A percentile compares a stretch with the other conserved stretches of the same genome.
phyloP scores from a whole-genome alignment of 2,113 vertebrate species.

The Nothoprocta perdicaria region DNA sequence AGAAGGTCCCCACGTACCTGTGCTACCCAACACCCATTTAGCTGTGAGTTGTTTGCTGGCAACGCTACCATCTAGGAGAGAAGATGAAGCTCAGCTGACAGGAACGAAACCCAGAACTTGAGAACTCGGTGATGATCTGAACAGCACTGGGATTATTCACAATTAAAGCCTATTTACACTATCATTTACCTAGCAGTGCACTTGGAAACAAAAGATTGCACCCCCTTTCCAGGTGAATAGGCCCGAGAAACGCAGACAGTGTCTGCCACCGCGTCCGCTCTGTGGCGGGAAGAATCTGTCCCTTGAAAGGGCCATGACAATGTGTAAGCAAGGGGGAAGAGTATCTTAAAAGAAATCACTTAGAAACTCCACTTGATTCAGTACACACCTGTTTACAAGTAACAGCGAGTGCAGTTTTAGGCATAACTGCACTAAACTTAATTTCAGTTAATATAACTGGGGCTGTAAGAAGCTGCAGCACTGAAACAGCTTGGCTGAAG shows the following conservation, averaged over 20 bases:
- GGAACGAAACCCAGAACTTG: rapidly evolving
- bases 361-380: not conserved
- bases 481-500: not conserved
- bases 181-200: rapidly evolving
- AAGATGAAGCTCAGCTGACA: not conserved
- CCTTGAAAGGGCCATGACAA: not conserved
- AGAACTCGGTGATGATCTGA: not conserved
- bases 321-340: not conserved
- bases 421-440: not conserved
- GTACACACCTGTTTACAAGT: not conserved
- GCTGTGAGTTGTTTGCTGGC: not conserved
- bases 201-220: not conserved
- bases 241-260: not conserved
- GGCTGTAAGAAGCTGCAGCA: not conserved
- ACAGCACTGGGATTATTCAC: not conserved
- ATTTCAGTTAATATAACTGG: not conserved
- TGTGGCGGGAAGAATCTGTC: not conserved
- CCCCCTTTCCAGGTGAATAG: not conserved
- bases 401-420: not conserved
- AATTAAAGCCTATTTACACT: not conserved
- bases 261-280: not conserved
- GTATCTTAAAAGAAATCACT: not conserved
- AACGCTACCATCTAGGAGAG: not conserved
- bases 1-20: not conserved
- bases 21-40: not conserved